These are phyloP conservation scores for Diplosoma virens DNA, from an alignment of 23 tunicate species.

Conservation along the genomic window DNA sequence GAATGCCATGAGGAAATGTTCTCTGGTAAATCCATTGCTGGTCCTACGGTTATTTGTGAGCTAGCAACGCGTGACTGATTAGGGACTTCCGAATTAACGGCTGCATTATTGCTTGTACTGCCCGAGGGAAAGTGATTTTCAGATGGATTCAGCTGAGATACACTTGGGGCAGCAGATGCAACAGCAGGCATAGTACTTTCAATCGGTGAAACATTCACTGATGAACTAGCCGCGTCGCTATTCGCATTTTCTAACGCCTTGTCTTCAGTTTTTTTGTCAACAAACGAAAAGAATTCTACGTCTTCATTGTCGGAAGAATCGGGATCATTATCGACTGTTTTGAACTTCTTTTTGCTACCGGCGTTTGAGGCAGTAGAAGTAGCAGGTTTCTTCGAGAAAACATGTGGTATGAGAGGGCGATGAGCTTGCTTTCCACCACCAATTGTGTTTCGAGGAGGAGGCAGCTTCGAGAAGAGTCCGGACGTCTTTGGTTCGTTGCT, in stretches of 20 bases:
- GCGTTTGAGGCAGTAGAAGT: background rate
- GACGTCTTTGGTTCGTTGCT: background rate
- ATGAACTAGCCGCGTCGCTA: no score
- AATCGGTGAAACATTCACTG: no score
- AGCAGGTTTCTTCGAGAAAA: constrained; percentile 37
- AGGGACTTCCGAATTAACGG: no score
- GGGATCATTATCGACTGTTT: constrained; percentile 7
- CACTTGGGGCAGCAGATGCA: no score
- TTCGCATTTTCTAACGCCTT: no score
- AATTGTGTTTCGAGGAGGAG: constrained; percentile 67
- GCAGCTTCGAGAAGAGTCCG: constrained; percentile 87
- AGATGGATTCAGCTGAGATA: no score
- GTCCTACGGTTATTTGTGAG: no score
- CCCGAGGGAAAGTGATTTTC: no score
- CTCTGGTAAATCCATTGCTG: no score
- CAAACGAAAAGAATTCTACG: constrained; percentile 58
- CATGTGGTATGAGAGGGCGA: constrained; percentile 55
- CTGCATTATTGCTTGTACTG: no score
- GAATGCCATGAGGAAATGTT: background rate
- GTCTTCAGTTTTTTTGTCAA: constrained; percentile 27
- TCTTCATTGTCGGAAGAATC: constrained; percentile 30
- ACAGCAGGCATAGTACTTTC: no score
- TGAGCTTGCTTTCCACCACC: constrained; percentile 53
- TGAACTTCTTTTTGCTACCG: background rate
- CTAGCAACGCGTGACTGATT: no score